Evolutionary conservation across 2,113 vertebrate genomes (phyloP), one percentile per base, ranked within the genome.

Genomic region (Pelecanus crispus): DNA sequence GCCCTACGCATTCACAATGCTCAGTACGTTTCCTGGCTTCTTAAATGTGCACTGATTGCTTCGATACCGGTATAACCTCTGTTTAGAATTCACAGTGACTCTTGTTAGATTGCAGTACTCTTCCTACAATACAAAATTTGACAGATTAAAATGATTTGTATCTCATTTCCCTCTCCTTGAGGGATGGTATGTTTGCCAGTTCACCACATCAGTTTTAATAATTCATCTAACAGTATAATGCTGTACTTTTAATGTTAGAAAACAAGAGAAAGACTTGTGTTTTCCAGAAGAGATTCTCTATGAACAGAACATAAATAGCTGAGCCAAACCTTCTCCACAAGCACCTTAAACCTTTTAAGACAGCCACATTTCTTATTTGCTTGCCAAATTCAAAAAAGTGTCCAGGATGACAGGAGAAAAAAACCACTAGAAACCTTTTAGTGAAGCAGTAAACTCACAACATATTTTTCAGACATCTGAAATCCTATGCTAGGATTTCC

Each of bases 11-110:
- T 44, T 52, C 42, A 52, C 36, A 62, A 40, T 3, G 11, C 17
- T 79, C 78, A 59, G 25, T 0, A 53, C 0, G 1, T 34, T 49
- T 49, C 72, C 36, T 29, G 18, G 13, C 31, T 67, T 73, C 86
- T 73, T 79, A 4, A 0, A 62, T 0, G 0, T 24, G 45, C 22
- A 56, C 32, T 2, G 5, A 63, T 10, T 25, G 8, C 63, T 74
- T 44, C 89, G 13, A 21, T 4, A 40, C 13, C 49, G 1, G 0
- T 40, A 74, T 4, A 13, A 50, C 65, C n/a, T 38, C 71, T 75
- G 47, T 42, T 88, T 36, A 87, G n/a, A 53, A 32, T 52, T 78
- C 85, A 81, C 14, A 9, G 14, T 5, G 21, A 59, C 28, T 70
- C 38, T 19, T 22, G 24, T 45, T 36, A 74, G 55, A 73, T 24